Percentiles rank a stretch among this genome's conserved stretches.
Conservation (phyloP, 2,113 vertebrate species). For the Rostratula benghalensis region DNA sequence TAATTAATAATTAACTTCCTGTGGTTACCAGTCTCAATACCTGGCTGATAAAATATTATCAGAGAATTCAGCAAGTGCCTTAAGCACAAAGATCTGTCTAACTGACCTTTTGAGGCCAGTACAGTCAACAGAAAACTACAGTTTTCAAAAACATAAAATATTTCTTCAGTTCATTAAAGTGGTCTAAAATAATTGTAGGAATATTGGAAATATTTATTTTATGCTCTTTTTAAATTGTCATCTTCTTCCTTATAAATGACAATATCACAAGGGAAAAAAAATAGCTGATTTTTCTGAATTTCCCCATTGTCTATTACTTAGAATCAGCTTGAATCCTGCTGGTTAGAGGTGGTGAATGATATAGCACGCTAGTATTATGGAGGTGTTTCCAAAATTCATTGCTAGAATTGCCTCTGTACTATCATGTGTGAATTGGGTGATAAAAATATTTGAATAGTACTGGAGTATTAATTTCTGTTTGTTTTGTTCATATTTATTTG, state of each 20-base stretch:
- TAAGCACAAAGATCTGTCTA: background rate
- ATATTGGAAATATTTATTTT: background rate
- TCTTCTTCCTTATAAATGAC: background rate
- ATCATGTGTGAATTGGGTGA: background rate
- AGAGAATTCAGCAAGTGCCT: background rate
- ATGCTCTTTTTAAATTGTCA: background rate
- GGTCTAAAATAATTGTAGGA: background rate
- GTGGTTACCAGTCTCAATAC: background rate
- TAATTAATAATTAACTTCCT: background rate
- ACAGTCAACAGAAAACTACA: background rate
- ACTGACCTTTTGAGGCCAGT: background rate
- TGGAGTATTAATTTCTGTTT: background rate
- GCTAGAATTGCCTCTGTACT: background rate
- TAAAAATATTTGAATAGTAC: background rate
- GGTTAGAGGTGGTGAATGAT: background rate
- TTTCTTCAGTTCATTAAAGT: background rate
- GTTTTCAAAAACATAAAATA: background rate
- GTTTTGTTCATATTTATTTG: background rate
- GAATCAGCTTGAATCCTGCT: background rate
- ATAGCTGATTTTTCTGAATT: background rate
- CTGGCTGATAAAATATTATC: background rate
- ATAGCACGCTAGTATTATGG: background rate
- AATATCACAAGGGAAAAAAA: background rate
- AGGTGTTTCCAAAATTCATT: background rate
- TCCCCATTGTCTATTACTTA: background rate